Conservation (phyloP, 2,888 invertebrate genomes). For the Allygus modestus region DNA sequence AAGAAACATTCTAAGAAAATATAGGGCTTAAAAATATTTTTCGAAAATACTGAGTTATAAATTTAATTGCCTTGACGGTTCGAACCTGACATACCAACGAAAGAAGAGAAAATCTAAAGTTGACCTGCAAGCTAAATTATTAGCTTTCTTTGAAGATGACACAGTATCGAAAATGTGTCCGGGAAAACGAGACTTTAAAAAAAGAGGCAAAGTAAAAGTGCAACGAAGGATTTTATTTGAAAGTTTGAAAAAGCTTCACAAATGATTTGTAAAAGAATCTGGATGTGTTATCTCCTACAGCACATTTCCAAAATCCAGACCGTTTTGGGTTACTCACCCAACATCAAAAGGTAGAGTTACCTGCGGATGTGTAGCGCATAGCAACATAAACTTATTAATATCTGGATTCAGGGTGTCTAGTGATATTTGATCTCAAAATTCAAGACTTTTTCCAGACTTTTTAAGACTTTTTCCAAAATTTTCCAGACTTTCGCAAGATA, state of each 20-base stretch:
- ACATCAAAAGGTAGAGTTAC: neutral
- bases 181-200: slow-evolving; percentile 13
- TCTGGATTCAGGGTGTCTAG: too few relatives aligned
- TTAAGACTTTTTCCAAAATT: too few relatives aligned
- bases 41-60: neutral
- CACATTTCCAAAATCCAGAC: slow-evolving; percentile 6
- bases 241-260: slow-evolving; percentile 1
- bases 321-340: slow-evolving; percentile 12
- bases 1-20: slow-evolving; percentile 25
- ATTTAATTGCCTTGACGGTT: neutral
- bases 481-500: too few relatives aligned
- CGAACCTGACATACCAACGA: neutral
- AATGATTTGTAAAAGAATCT: neutral
- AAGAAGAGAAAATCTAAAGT: slow-evolving; percentile 8
- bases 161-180: too few relatives aligned
- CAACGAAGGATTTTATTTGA: slow-evolving; percentile 13
- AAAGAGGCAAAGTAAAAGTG: neutral
- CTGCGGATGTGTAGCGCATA: neutral
- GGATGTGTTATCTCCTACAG: neutral
- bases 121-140: neutral
- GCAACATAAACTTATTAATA: neutral
- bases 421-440: too few relatives aligned
- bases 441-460: too few relatives aligned
- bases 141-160: slow-evolving; percentile 14
- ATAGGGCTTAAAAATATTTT: neutral